Conservation (phyloP, 1,140 invertebrate species). For the Sitobion miscanthi region DNA sequence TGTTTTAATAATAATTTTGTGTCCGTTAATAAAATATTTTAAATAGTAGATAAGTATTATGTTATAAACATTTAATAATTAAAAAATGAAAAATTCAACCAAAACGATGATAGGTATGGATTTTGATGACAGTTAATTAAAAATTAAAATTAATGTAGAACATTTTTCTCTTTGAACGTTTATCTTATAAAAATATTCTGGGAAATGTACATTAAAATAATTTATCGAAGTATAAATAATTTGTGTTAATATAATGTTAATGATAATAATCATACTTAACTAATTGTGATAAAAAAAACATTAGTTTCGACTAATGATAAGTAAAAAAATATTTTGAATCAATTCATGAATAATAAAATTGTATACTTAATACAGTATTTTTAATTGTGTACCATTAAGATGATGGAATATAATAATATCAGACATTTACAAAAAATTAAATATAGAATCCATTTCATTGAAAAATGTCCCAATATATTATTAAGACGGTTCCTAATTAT, state of each 20-base stretch:
- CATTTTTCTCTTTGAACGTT: not conserved
- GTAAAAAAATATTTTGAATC: too few species aligned
- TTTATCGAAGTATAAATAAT: not conserved
- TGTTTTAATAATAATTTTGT: not conserved
- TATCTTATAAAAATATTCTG: not conserved
- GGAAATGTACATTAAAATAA: not conserved
- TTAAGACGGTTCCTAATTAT: too few species aligned
- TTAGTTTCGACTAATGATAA: too few species aligned
- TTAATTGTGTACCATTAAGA: too few species aligned
- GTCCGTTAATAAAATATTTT: not conserved
- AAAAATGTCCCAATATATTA: too few species aligned
- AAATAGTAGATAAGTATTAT: not conserved
- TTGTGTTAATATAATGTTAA: not conserved
- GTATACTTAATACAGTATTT: too few species aligned
- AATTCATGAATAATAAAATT: too few species aligned
- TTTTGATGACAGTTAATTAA: not conserved
- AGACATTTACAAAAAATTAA: too few species aligned
- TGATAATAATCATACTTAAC: not conserved
- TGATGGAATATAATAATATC: too few species aligned
- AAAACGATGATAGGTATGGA: not conserved
- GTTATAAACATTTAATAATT: not conserved
- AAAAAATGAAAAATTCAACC: not conserved
- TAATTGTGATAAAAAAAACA: not conserved
- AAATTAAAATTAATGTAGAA: not conserved
- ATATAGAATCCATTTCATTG: too few species aligned